Conservation (phyloP, 2,888 invertebrate species). For the Odontothrips loti region DNA sequence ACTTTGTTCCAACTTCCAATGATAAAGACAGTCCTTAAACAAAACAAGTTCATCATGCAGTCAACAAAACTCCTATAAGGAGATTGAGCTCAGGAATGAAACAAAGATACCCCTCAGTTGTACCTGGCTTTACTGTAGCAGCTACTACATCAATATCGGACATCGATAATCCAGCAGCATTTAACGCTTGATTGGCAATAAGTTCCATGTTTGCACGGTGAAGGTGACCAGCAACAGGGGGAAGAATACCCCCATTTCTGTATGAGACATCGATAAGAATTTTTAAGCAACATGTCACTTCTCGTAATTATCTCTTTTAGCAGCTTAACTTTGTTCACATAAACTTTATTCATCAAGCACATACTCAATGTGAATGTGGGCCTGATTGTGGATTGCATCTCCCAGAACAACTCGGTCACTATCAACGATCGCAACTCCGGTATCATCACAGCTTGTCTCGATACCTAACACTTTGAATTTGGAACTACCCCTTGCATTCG, state of each 20-base stretch:
- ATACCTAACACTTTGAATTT: constrained; percentile 69
- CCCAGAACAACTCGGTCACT: constrained; percentile 66
- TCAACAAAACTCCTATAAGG: neutral
- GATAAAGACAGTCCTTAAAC: constrained; percentile 67
- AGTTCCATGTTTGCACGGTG: constrained; percentile 73
- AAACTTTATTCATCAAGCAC: constrained; percentile 35
- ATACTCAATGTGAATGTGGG: constrained; percentile 67
- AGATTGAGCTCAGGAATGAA: neutral
- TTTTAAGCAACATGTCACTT: neutral
- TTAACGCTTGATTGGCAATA: constrained; percentile 66
- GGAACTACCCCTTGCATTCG: neutral
- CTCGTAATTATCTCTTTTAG: constrained; percentile 21
- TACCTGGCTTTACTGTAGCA: constrained; percentile 81
- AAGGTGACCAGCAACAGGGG: constrained; percentile 74
- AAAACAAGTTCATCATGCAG: neutral
- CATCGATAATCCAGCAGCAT: constrained; percentile 49
- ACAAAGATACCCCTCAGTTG: constrained; percentile 28
- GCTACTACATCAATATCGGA: constrained; percentile 81
- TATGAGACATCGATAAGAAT: constrained; percentile 40
- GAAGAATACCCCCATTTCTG: constrained; percentile 85
- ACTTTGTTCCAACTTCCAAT: constrained; percentile 72
- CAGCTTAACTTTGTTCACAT: constrained; percentile 28
- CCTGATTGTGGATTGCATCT: constrained; percentile 78
- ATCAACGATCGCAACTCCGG: constrained; percentile 84
- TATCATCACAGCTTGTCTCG: constrained; percentile 97